Base-by-base conservation (phyloP, 2,797 vertebrate species). In the Melanotaenia trifasciata region DNA sequence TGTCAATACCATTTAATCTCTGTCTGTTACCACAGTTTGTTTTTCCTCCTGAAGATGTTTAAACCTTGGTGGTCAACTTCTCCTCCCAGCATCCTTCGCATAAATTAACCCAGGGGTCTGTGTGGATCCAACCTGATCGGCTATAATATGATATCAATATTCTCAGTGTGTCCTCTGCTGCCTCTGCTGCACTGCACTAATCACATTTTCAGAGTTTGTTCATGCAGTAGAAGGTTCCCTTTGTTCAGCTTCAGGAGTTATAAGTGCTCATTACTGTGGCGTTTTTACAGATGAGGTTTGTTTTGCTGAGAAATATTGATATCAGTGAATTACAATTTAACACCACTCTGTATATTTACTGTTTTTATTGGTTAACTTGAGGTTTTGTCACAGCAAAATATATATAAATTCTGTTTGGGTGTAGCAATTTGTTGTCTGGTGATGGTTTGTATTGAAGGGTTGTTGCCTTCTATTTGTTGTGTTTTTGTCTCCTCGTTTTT, bases 121-220 rank as follows among this genome's bases (percentile, higher is more conserved):
- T 18, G 70, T 33, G 82, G 70, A 72, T 80, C 72, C 69, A 0
- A 24, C 13, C 81, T 80, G 83, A 88, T 87, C 87, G 63, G 70
- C 67, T 63, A 9, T 89, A 87, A 91, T 84, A 71, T 74, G 76
- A 71, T 40, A 88, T 91, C 84, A 89, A 89, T 90, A 90, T 89
- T 87, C 89, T 22, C 33, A 0, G 72, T 59, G 76, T 20, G 72
- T 67, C 43, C 79, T 81, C 72, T 43, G 81, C 72, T 32, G 74
- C 78, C 77, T 1, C 71, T n/a, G 64, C 72, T 68, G 78, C 70
- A 2, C 80, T 67, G 64, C 75, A 58, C 72, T 77, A 35, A 81
- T 58, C 58, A 26, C 1, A 22, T 53, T 71, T 60, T 51, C 33
- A 33, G 77, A 84, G 69, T 76, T 70, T 57, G 72, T 51, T 64